These are phyloP conservation scores for Hydraecia micacea DNA, from an alignment of 2,888 invertebrate genomes.

Conservation along the genomic window DNA sequence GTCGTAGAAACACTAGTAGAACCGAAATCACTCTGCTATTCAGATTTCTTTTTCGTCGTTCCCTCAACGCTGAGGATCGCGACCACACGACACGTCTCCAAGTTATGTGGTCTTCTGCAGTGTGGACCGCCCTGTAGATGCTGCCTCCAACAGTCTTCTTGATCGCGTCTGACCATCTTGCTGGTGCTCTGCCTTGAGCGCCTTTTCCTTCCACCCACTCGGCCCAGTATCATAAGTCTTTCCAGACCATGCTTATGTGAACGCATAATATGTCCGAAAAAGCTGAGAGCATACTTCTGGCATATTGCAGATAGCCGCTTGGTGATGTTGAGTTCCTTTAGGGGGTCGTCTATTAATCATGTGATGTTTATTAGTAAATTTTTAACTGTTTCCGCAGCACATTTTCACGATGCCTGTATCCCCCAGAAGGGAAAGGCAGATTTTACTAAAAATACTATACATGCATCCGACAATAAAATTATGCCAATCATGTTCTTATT, in stretches of 20 bases:
- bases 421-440: background rate
- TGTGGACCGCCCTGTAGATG: too few relatives aligned
- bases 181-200: too few relatives aligned
- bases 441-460: background rate
- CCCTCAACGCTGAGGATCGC: too few relatives aligned
- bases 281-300: background rate
- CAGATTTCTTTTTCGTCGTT: background rate
- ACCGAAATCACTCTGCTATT: background rate
- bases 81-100: too few relatives aligned
- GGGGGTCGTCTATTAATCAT: too few relatives aligned
- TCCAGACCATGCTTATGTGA: background rate
- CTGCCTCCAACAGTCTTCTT: too few relatives aligned
- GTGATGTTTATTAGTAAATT: too few relatives aligned
- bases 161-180: too few relatives aligned
- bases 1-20: background rate
- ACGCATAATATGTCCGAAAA: background rate
- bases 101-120: too few relatives aligned
- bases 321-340: too few relatives aligned
- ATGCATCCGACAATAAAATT: slow-evolving; percentile 20
- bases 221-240: background rate
- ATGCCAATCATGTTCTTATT: slow-evolving; percentile 48
- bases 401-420: background rate
- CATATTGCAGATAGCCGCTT: too few relatives aligned
- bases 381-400: background rate
- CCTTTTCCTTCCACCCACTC: too few relatives aligned